Evolutionary conservation across 2,888 invertebrate genomes (phyloP), one percentile per base, ranked within the genome.

Genomic region (Lasioglossum marginatum): DNA sequence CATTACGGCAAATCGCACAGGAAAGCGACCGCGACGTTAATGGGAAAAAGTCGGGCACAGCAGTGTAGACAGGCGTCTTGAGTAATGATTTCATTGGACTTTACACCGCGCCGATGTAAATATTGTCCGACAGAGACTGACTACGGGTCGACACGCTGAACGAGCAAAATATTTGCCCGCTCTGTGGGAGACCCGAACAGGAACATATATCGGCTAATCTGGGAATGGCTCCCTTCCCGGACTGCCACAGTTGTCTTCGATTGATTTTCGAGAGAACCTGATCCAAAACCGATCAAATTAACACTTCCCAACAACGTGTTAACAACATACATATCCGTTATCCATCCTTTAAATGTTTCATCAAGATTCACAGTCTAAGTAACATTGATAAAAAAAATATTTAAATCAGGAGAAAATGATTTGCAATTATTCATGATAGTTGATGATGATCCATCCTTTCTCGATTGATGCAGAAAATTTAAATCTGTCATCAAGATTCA

Each of bases 61-160:
- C 87, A 82, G 78, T 0, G 81, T 72, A 86, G 80, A 60, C 83
- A 80, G 79, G 75, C 84, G 76, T 84, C 87, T 82, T 79, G 84
- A 73, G 78, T 78, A 88, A 87, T 74, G 80, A 84, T 88, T 88
- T 88, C 84, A 81, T 84, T 84, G 87, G 87, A 87, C 87, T 87
- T 88, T 87, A 84, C 68, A 63, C 84, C 75, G 73, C 82, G 66
- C 63, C 77, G 84, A 84, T 87, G 82, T 86, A 84, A 88, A 88
- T 82, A 88, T 88, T 84, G 73, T 86, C 87, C 75, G 72, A 60
- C 77, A 79, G 86, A 73, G 78, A 80, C 82, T 75, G 79, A 75
- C 86, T 76, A 79, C 76, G 48, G 74, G 37, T 43, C 80, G 68
- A 75, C 52, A 52, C 52, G 52, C 23, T 72, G 71, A 83, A 78